Evolutionary conservation across 2,888 invertebrate genomes (phyloP).

Genomic region (Drosophila maculinotata): DNA sequence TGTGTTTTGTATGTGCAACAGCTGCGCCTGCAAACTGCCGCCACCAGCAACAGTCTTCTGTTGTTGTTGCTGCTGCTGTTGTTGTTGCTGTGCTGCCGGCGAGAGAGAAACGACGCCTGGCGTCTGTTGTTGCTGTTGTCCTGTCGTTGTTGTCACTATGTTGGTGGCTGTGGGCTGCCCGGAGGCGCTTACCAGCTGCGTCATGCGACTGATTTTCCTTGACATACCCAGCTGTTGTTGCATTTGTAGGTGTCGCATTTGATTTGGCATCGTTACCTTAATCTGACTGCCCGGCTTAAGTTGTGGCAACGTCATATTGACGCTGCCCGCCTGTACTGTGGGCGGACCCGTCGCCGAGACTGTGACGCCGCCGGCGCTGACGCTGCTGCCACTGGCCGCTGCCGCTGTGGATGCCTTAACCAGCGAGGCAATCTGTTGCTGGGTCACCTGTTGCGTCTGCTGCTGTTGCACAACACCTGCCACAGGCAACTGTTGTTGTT

Average conservation of each 20-base stretch:
- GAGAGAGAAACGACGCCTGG: conserved; percentile 56
- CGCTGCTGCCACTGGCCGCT: conserved; percentile 70
- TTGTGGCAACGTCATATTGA: conserved; percentile 84
- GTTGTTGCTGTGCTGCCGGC: conserved; percentile 53
- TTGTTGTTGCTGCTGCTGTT: conserved; percentile 63
- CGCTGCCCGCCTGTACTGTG: conserved; percentile 73
- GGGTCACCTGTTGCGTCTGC: conserved; percentile 85
- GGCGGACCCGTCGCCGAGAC: conserved; percentile 79
- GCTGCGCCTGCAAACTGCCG: conserved; percentile 88
- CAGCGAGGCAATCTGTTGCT: conserved; percentile 83
- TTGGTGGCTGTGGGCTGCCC: conserved; percentile 72
- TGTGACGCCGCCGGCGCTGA: conserved; percentile 74
- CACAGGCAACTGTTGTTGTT: conserved; percentile 84
- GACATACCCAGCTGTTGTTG: conserved; percentile 87
- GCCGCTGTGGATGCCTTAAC: conserved; percentile 85
- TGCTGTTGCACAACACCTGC: conserved; percentile 77
- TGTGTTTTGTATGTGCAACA: conserved; percentile 89
- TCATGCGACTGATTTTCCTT: conserved; percentile 88
- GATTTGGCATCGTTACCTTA: conserved; percentile 87
- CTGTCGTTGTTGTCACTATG: conserved; percentile 58
- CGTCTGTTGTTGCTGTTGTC: conserved; percentile 64
- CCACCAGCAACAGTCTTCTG: conserved; percentile 83
- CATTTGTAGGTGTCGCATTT: conserved; percentile 88
- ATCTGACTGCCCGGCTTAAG: conserved; percentile 85
- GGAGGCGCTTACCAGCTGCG: conserved; percentile 85